These are phyloP conservation scores for Thymelicus lineola DNA, from an alignment of 2,888 invertebrate genomes.

Conservation along the genomic window DNA sequence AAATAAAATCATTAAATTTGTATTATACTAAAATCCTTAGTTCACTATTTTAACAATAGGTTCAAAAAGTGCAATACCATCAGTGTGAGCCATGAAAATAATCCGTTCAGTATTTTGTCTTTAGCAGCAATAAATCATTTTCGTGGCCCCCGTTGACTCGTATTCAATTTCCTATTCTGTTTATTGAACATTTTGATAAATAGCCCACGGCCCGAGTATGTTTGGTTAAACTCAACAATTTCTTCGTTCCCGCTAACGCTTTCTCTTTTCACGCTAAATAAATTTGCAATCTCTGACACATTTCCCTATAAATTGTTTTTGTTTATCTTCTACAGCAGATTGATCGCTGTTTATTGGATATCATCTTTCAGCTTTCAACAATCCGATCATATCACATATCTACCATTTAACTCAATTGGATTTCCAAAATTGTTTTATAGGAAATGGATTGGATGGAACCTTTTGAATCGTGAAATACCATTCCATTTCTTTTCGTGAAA, in stretches of 20 bases:
- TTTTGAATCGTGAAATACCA: constrained; percentile 10
- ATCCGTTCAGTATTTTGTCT: constrained; percentile 81
- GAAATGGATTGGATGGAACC: constrained; percentile 15
- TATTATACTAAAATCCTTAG: not conserved
- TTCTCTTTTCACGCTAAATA: constrained; percentile 76
- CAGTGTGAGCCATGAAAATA: constrained; percentile 73
- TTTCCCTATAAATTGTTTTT: constrained; percentile 75
- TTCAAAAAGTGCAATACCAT: constrained; percentile 58
- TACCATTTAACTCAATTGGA: constrained; percentile 30
- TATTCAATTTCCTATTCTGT: constrained; percentile 83
- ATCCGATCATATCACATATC: constrained; percentile 29
- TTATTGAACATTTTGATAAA: constrained; percentile 82
- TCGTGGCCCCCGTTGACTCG: constrained; percentile 74
- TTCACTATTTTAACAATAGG: constrained; percentile 31
- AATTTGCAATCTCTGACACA: constrained; percentile 72
- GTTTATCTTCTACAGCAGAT: constrained; percentile 67
- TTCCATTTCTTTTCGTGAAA: constrained; percentile 4
- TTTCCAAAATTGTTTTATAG: constrained; percentile 35
- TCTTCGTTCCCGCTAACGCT: constrained; percentile 59
- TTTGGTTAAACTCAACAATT: constrained; percentile 66
- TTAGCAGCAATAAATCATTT: constrained; percentile 81
- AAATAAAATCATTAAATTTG: too few relatives aligned
- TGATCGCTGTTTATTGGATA: constrained; percentile 69
- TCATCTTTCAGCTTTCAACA: constrained; percentile 53
- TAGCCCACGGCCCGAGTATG: constrained; percentile 64